Evolutionary conservation across 2,888 invertebrate species (phyloP).

Genomic region (Anarsia innoxiella): DNA sequence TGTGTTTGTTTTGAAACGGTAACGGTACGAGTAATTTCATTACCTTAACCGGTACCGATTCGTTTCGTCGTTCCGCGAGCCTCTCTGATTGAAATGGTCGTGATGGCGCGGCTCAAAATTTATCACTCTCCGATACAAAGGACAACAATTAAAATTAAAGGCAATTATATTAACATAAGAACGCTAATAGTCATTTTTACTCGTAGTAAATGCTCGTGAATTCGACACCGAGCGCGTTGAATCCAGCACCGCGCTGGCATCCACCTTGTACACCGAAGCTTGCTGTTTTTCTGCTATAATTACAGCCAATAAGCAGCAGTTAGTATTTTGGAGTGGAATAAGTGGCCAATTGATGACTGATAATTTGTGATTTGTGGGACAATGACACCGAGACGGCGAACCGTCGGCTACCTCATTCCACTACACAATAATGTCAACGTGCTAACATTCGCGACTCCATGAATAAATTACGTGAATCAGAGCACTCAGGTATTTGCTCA

Average conservation of each 20-base stretch:
- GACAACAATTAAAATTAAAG: conserved; percentile 26
- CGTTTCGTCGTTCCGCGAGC: no score
- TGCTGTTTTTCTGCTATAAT: conserved; percentile 10
- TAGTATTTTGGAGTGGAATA: conserved; percentile 8
- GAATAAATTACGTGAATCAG: conserved; percentile 1
- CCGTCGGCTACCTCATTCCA: no score
- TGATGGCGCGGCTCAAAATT: neutral
- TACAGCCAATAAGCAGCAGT: conserved; percentile 2
- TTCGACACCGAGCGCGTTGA: neutral
- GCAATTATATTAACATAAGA: conserved; percentile 38
- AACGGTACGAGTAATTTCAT: no score
- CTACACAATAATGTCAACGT: no score
- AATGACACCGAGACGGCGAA: no score
- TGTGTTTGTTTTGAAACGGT: no score
- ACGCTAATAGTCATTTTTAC: conserved; percentile 40
- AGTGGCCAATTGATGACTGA: conserved; percentile 6
- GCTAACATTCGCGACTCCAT: no score
- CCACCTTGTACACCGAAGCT: neutral
- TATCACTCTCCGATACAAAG: neutral
- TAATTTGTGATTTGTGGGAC: no score
- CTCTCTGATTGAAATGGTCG: no score
- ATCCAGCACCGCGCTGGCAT: neutral
- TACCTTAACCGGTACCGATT: no score
- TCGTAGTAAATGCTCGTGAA: conserved; percentile 25
- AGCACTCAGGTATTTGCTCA: conserved; percentile 4